A percentile compares a stretch with the other conserved stretches of the same genome.
Evolutionary conservation across 2,888 invertebrate species (phyloP).

Genomic region (Diarsia rubi): DNA sequence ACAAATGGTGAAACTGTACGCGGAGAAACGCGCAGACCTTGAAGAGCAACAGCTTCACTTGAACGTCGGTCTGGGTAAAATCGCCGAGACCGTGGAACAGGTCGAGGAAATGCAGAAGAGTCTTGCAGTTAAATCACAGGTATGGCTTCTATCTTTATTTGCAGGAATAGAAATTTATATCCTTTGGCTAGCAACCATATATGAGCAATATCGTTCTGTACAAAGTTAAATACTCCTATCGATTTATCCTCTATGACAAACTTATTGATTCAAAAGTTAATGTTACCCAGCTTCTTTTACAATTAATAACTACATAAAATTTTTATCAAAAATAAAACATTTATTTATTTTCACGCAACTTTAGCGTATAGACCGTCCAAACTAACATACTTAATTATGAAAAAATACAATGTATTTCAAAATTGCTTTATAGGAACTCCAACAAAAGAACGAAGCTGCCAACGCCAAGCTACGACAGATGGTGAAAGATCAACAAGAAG

Average conservation of each 20-base stretch:
- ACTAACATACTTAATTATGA: no score
- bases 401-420: background rate
- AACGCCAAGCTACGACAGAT: slow-evolving; percentile 99
- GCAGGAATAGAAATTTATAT: background rate
- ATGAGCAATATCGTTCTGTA: background rate
- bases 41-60: slow-evolving; percentile 99
- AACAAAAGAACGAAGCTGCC: slow-evolving; percentile 99
- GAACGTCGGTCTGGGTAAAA: slow-evolving; percentile 99
- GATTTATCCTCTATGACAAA: background rate
- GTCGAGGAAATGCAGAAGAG: slow-evolving; percentile 99
- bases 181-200: background rate
- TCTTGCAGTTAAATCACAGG: slow-evolving; percentile 98
- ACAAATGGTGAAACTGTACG: slow-evolving; percentile 99
- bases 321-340: no score
- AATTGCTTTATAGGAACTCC: slow-evolving; percentile 92
- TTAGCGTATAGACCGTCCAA: no score
- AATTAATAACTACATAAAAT: no score
- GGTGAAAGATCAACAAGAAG: slow-evolving; percentile 99
- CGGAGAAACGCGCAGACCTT: slow-evolving; percentile 99
- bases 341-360: no score
- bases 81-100: slow-evolving; percentile 99
- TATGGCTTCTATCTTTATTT: slow-evolving; percentile 65
- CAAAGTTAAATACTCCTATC: background rate
- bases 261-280: no score
- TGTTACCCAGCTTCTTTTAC: no score